These are phyloP conservation scores for Lanistes nyassanus DNA, from an alignment of 1,140 invertebrate genomes.

Conservation along the genomic window DNA sequence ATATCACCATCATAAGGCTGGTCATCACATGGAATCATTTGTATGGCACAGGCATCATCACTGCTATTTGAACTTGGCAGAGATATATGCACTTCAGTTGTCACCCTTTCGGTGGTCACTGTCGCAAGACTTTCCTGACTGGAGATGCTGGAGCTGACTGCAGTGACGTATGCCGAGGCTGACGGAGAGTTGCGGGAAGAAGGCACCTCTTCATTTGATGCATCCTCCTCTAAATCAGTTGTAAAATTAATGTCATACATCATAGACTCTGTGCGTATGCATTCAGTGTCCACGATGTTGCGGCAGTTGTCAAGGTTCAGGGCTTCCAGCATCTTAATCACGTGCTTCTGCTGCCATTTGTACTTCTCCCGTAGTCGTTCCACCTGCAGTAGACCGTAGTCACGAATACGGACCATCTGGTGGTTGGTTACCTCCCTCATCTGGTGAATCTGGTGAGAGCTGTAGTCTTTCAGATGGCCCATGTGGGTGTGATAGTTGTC, in stretches of 20 bases:
- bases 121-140: slow-evolving; percentile 28
- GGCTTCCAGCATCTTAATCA: slow-evolving; percentile 94
- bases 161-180: slow-evolving; percentile 33
- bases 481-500: slow-evolving; percentile 87
- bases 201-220: slow-evolving; percentile 18
- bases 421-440: slow-evolving; percentile 94
- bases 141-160: slow-evolving; percentile 24
- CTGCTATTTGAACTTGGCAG: slow-evolving; percentile 11
- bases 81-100: slow-evolving; percentile 19
- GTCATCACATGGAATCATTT: no score
- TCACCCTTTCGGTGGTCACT: background rate
- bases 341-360: slow-evolving; percentile 90
- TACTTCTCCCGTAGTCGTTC: slow-evolving; percentile 88
- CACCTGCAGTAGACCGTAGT: slow-evolving; percentile 92
- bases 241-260: slow-evolving; percentile 65
- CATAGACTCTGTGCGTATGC: slow-evolving; percentile 80
- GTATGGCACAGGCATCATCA: background rate
- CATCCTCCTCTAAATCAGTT: slow-evolving; percentile 28
- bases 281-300: slow-evolving; percentile 74
- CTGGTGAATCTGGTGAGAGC: slow-evolving; percentile 83
- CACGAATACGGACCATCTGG: slow-evolving; percentile 91
- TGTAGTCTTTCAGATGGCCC: slow-evolving; percentile 58
- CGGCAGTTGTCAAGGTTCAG: slow-evolving; percentile 96
- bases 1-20: no score
- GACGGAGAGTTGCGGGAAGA: slow-evolving; percentile 22